Base-by-base conservation (phyloP, 2,888 invertebrate species). In the Hemithea aestivaria region DNA sequence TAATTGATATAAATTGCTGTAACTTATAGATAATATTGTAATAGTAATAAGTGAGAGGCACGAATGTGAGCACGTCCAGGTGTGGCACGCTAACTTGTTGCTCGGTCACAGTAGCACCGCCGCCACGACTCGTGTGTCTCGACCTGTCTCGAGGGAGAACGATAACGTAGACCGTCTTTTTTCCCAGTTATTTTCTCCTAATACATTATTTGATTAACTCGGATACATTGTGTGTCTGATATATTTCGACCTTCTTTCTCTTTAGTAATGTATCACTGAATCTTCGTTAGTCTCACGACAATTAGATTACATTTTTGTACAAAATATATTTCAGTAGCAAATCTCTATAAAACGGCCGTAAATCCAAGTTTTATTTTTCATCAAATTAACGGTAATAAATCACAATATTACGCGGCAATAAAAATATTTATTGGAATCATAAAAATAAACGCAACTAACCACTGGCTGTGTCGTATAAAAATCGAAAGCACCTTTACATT, bases 111-210 rank as follows among this genome's bases (percentile, higher is more conserved):
- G 40, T 36, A 47, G 23, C 36, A 50, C 44, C 45, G 39, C 46
- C 31, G 2, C 2, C 16, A 16, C 5, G 5, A 16, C 16, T 16
- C 2, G 3, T 16, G 16, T 16, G 16, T 16, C 27, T 27, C 52
- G 52, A 53, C 48, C 37, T 47, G 45, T 24, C 57, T 45, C 51
- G 30, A 10, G 44, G 49, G 60, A 59, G 47, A 39, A 29, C 38
- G 53, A 50, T 48, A 56, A 49, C 45, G 48, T 46, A 43, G 53
- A 55, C 48, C 44, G 45, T 45, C 46, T 45, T 41, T 44, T 33
- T 45, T 40, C 47, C 34, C 37, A 41, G 41, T 45, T 49, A 11
- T 43, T 40, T 43, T 42, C 39, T 28, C 45, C 41, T 31, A 38
- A 45, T 51, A 40, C 41, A 42, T 41, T 50, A 50, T 50, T 42